Base-by-base conservation (phyloP, 1,140 invertebrate species). In the Vanessa tameamea region DNA sequence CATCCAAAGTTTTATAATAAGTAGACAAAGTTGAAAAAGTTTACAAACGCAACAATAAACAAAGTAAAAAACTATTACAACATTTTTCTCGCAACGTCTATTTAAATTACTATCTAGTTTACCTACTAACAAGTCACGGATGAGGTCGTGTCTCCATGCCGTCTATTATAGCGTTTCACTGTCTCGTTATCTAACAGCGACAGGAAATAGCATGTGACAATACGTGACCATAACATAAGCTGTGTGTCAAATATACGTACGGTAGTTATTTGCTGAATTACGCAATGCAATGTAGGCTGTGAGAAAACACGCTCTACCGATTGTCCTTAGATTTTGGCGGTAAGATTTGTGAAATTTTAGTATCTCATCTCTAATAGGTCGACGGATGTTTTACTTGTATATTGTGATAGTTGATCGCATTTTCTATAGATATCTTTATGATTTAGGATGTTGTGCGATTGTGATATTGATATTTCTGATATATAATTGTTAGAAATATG, bases 151-250 rank as follows among this genome's bases (percentile, higher is more conserved):
- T 61, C 12, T 47, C 23, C 55, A 50, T 70, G 59, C 61, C 55
- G 57, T 69, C 16, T 57, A 57, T 57, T 70, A 63, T 63, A 31
- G 50, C 55, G 67, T 59, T 69, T 47, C 67, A 70, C 59, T 43
- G 57, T 51, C 47, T 63, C 57, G 68, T 70, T 70, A 70, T 70
- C 57, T 70, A 70, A 70, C 68, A 69, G 59, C 31, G 53, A 11
- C 67, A 53, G 55, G 67, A 69, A 69, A 59, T 68, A 53, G 65
- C 66, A 55, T 47, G 55, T 59, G 66, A 51, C 16, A 47, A 6
- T 69, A 70, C 55, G 68, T 70, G 68, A 63, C 68, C 59, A 70
- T 70, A 70, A 69, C 37, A 43, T 55, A 26, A 31, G 55, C 48
- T 59, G 53, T 69, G 43, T 37, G 53, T 55, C 67, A 59, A 69